phyloP scores from a whole-genome alignment of 2,113 vertebrate genomes.

The Cygnus buccinator region DNA sequence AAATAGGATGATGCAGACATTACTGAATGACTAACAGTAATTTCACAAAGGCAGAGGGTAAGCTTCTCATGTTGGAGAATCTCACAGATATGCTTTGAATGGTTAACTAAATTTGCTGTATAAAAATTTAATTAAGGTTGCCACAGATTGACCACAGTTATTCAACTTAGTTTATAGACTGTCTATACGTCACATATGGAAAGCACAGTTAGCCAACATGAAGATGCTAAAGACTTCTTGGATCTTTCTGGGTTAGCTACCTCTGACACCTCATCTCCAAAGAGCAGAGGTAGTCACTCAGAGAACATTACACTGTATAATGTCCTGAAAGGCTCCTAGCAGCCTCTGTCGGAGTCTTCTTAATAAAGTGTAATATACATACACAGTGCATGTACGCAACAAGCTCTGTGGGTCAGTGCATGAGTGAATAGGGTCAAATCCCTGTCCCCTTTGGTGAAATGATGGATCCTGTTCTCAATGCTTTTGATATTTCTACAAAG shows the following conservation, averaged over 20 bases:
- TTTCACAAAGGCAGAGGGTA: slow-evolving; percentile 73
- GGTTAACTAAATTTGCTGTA: slow-evolving; percentile 65
- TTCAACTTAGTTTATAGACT: neutral
- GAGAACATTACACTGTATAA: neutral
- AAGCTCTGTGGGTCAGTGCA: neutral
- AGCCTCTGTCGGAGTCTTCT: neutral
- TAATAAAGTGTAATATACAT: neutral
- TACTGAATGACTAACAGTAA: slow-evolving; percentile 76
- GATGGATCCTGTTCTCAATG: neutral
- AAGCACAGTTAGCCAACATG: neutral
- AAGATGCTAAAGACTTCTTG: neutral
- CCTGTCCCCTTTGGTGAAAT: neutral
- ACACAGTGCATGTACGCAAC: rapidly evolving
- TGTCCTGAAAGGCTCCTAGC: neutral
- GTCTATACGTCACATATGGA: neutral
- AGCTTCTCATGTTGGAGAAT: slow-evolving; percentile 67
- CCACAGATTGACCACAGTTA: slow-evolving; percentile 23
- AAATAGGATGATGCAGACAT: slow-evolving; percentile 72
- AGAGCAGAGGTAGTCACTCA: neutral
- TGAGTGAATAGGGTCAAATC: neutral
- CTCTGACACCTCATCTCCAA: neutral
- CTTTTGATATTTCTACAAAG: neutral
- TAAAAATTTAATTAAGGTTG: slow-evolving; percentile 52
- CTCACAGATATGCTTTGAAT: slow-evolving; percentile 72
- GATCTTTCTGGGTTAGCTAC: neutral